A percentile compares a stretch with the other conserved stretches of the same genome.
These are phyloP conservation scores for Phoebastria nigripes DNA, from an alignment of 2,797 vertebrate species.

Conservation along the genomic window DNA sequence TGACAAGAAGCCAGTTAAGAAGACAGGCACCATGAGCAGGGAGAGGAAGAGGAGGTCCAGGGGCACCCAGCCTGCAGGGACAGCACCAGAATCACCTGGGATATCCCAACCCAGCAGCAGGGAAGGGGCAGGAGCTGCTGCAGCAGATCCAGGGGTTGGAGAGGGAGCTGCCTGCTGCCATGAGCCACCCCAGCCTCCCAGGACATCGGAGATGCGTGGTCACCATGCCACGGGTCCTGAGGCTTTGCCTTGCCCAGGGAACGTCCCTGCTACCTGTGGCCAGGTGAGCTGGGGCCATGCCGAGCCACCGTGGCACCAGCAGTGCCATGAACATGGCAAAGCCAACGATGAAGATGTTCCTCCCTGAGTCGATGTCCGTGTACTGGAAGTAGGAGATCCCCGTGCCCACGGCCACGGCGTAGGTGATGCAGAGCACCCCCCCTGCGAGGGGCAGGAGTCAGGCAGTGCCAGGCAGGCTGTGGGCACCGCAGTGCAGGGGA, in stretches of 20 bases:
- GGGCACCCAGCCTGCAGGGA: slow-evolving; percentile 69
- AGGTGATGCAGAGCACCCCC: slow-evolving; percentile 80
- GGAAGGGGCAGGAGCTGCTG: neutral
- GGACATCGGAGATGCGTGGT: neutral
- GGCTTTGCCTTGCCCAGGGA: neutral
- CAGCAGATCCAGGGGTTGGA: neutral
- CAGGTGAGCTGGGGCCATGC: slow-evolving; percentile 41
- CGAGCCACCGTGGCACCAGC: slow-evolving; percentile 80
- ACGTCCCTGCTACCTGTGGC: slow-evolving; percentile 71
- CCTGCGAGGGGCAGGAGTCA: slow-evolving; percentile 65
- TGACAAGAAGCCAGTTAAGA: slow-evolving; percentile 79
- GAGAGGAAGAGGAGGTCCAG: slow-evolving; percentile 78
- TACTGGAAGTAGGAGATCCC: slow-evolving; percentile 85
- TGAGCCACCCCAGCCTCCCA: neutral
- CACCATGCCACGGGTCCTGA: neutral
- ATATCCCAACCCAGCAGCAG: neutral
- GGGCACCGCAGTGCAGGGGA: fast-evolving
- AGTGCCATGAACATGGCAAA: slow-evolving; percentile 86
- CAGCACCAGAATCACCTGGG: neutral
- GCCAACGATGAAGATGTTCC: slow-evolving; percentile 86
- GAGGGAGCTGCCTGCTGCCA: neutral
- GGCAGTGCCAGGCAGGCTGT: neutral
- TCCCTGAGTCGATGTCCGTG: slow-evolving; percentile 81
- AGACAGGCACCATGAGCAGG: slow-evolving; percentile 77
- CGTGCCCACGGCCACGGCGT: slow-evolving; percentile 76